Evolutionary conservation across 2,888 invertebrate species (phyloP).

Genomic region (Ametastegia equiseti): DNA sequence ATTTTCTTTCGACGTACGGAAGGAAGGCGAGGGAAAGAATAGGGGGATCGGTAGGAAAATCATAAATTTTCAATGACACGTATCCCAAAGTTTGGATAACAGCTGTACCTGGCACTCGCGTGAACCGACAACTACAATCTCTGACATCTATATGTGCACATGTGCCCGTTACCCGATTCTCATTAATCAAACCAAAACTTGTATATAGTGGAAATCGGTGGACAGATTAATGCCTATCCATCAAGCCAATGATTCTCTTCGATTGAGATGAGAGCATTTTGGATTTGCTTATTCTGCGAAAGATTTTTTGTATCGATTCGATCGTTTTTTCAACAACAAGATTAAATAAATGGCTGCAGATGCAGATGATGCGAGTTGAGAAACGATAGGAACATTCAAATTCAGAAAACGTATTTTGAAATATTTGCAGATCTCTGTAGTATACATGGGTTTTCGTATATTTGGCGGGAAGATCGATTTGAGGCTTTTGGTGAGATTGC

Average conservation of each 20-base stretch:
- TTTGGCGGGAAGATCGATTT: background rate
- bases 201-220: background rate
- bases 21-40: background rate
- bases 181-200: background rate
- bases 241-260: background rate
- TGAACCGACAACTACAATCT: background rate
- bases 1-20: background rate
- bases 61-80: slow-evolving; percentile 14
- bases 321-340: background rate
- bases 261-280: background rate
- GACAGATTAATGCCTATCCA: background rate
- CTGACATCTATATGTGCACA: background rate
- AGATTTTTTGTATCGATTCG: background rate
- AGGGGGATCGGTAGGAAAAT: background rate
- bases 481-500: background rate
- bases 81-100: background rate
- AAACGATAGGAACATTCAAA: background rate
- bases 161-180: background rate
- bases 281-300: background rate
- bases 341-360: background rate
- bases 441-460: background rate
- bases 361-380: background rate
- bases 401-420: background rate
- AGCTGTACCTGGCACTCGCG: background rate
- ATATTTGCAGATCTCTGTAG: background rate